These are phyloP conservation scores for Synergus gifuensis DNA, from an alignment of 2,888 invertebrate species.

Conservation along the genomic window DNA sequence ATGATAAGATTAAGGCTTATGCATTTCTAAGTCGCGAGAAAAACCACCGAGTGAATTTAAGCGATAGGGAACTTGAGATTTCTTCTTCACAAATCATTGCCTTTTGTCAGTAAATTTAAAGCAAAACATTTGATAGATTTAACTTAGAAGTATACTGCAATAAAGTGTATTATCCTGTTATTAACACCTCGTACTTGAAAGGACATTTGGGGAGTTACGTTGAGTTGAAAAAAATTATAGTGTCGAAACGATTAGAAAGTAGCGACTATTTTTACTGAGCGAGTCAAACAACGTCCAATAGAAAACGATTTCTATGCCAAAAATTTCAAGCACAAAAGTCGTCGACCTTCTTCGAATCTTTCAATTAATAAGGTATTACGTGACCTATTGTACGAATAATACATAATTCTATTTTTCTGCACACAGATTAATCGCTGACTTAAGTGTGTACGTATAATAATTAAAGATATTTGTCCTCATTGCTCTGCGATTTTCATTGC, in stretches of 20 bases:
- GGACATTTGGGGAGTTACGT: neutral
- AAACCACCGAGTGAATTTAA: conserved; percentile 16
- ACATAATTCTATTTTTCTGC: conserved; percentile 36
- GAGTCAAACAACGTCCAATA: conserved; percentile 20
- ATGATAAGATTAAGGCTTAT: conserved; percentile 23
- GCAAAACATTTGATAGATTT: conserved; percentile 37
- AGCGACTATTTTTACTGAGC: conserved; percentile 36
- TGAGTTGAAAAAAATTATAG: conserved; percentile 19
- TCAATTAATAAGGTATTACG: conserved; percentile 22
- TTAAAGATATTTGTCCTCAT: conserved; percentile 36
- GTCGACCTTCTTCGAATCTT: conserved; percentile 23
- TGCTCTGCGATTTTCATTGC: conserved; percentile 28
- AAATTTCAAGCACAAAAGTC: conserved; percentile 26
- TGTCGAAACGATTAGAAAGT: conserved; percentile 33
- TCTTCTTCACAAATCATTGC: conserved; percentile 34
- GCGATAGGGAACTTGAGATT: neutral
- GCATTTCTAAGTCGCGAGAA: conserved; percentile 27
- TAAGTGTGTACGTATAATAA: conserved; percentile 33
- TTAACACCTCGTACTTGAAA: conserved; percentile 30
- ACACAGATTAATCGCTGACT: conserved; percentile 35
- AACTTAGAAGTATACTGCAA: conserved; percentile 33
- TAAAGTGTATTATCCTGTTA: conserved; percentile 34
- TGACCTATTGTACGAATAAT: conserved; percentile 35
- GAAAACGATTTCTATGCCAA: conserved; percentile 33
- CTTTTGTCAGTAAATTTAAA: conserved; percentile 34